These are phyloP conservation scores for Eupelmus urozonus DNA, from an alignment of 2,888 invertebrate species.

Conservation along the genomic window DNA sequence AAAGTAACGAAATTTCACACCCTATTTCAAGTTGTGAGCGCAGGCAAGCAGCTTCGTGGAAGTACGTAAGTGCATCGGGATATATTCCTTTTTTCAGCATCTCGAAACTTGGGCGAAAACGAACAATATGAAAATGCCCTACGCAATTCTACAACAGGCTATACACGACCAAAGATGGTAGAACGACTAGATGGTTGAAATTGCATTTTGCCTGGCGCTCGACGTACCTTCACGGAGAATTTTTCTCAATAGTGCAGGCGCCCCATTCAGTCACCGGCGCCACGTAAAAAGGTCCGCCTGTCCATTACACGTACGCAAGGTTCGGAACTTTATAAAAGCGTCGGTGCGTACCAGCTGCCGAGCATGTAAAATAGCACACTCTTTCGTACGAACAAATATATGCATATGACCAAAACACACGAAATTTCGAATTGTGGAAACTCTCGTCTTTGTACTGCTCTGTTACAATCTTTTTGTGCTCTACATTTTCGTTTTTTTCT, in stretches of 20 bases:
- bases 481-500: not conserved
- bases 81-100: not conserved
- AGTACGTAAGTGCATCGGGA: constrained; percentile 26
- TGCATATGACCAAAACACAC: not conserved
- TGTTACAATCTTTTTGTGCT: too few species aligned
- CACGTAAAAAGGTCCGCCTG: constrained; percentile 41
- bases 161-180: constrained; percentile 5
- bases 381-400: not conserved
- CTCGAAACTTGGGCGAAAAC: constrained; percentile 2
- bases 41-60: not conserved
- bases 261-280: not conserved
- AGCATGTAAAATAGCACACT: constrained; percentile 47
- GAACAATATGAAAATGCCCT: constrained; percentile 49
- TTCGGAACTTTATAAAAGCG: constrained; percentile 41
- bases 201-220: constrained; percentile 48
- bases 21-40: constrained; percentile 7
- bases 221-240: constrained; percentile 36
- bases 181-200: too few species aligned
- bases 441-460: not conserved
- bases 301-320: constrained; percentile 43
- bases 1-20: constrained; percentile 32
- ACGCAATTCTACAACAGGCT: constrained; percentile 25
- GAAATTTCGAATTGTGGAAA: constrained; percentile 15
- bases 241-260: not conserved
- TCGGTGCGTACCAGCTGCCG: constrained; percentile 21